Conservation (phyloP, 2,113 vertebrate species). For the Cavia aperea region DNA sequence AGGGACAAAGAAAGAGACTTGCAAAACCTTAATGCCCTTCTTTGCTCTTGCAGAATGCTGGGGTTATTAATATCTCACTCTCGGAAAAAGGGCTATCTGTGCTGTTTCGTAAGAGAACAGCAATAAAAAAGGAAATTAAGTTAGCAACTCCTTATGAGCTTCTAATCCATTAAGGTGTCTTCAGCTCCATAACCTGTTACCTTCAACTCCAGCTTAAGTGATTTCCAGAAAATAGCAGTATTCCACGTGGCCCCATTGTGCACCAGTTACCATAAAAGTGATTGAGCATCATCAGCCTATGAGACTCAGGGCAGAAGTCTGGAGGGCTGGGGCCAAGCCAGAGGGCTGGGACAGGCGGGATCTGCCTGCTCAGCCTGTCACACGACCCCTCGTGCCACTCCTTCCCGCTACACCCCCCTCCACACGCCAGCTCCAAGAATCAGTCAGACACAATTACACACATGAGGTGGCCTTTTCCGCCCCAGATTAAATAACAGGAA, state of each 20-base stretch:
- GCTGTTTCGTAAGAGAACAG: slow-evolving; percentile 54
- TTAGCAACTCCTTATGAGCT: slow-evolving; percentile 38
- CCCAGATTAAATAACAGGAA: neutral
- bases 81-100: slow-evolving; percentile 15
- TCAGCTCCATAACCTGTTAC: slow-evolving; percentile 53
- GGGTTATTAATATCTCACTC: slow-evolving; percentile 54
- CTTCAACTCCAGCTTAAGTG: slow-evolving; percentile 34
- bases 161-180: slow-evolving; percentile 54
- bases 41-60: slow-evolving; percentile 49
- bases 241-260: neutral
- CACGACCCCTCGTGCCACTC: neutral
- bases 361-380: neutral
- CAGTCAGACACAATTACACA: slow-evolving; percentile 41
- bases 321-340: neutral
- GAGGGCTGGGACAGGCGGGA: neutral
- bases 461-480: neutral
- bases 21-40: slow-evolving; percentile 59
- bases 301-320: neutral
- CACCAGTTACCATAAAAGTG: neutral
- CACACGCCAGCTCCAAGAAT: neutral
- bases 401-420: neutral
- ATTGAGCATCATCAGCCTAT: neutral
- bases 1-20: slow-evolving; percentile 61
- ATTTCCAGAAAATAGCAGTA: slow-evolving; percentile 37
- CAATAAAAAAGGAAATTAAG: slow-evolving; percentile 69